Percentiles rank a stretch among this genome's conserved stretches.
phyloP scores from a whole-genome alignment of 1,140 invertebrate species.

The Dendroctonus valens region DNA sequence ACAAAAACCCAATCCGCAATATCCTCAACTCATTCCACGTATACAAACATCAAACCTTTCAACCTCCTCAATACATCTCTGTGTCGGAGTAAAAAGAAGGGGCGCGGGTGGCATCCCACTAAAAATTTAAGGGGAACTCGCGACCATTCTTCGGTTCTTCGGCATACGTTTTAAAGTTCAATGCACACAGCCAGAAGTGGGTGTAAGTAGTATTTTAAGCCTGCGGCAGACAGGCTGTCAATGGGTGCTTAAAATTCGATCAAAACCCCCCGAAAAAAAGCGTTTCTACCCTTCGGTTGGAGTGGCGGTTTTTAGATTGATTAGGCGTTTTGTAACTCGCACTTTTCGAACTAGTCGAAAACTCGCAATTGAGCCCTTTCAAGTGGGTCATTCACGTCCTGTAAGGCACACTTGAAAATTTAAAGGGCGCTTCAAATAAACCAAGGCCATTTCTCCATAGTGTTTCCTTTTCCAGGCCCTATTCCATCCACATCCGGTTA shows the following conservation, averaged over 20 bases:
- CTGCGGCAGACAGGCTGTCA: slow-evolving; percentile 20
- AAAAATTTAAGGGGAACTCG: slow-evolving; percentile 10
- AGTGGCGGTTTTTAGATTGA: too few relatives aligned
- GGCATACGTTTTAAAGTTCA: slow-evolving; percentile 23
- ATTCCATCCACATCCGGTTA: slow-evolving; percentile 15
- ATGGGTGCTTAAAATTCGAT: slow-evolving; percentile 17
- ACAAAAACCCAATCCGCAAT: too few relatives aligned
- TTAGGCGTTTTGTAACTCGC: too few relatives aligned
- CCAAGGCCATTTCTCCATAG: background rate
- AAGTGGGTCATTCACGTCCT: too few relatives aligned
- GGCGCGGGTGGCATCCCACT: slow-evolving; percentile 17
- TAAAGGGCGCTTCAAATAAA: too few relatives aligned
- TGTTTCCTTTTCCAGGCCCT: slow-evolving; percentile 4
- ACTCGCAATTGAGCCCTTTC: too few relatives aligned
- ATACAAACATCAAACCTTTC: too few relatives aligned
- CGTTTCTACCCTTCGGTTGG: background rate
- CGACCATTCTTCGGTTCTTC: slow-evolving; percentile 18
- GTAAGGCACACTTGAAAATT: too few relatives aligned
- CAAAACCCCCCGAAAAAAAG: slow-evolving; percentile 6
- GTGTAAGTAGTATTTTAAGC: slow-evolving; percentile 20
- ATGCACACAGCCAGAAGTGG: slow-evolving; percentile 16
- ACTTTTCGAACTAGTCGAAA: too few relatives aligned
- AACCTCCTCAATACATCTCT: too few relatives aligned
- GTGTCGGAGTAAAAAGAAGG: background rate
- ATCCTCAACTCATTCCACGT: too few relatives aligned